phyloP scores from a whole-genome alignment of 2,113 vertebrate genomes.

The Donacobius atricapilla region DNA sequence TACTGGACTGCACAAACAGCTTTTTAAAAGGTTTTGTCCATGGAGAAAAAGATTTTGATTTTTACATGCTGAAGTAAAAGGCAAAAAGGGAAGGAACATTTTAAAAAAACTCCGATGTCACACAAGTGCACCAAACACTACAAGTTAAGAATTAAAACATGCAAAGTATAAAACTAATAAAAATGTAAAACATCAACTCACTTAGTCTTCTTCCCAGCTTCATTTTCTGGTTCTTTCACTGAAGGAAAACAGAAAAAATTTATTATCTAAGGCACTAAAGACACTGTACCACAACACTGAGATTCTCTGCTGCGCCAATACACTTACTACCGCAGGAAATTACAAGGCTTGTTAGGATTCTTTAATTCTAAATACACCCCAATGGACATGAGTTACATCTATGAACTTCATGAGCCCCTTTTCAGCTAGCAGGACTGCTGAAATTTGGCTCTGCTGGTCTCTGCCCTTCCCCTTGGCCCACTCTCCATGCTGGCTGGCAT shows the following conservation, averaged over 20 bases:
- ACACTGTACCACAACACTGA: neutral
- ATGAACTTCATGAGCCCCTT: neutral
- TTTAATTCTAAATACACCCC: accelerated
- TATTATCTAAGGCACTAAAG: neutral
- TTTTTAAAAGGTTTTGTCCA: neutral
- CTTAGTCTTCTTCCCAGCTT: constrained; percentile 87
- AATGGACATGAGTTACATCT: neutral
- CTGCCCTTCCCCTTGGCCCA: neutral
- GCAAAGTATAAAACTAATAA: constrained; percentile 27
- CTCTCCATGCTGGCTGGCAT: neutral
- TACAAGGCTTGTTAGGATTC: neutral
- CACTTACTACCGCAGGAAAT: neutral
- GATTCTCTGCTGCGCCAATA: neutral
- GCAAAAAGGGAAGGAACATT: neutral
- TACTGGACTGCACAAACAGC: neutral
- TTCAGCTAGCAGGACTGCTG: neutral
- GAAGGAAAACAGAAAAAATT: constrained; percentile 38
- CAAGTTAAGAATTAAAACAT: constrained; percentile 28
- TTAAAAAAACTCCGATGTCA: neutral
- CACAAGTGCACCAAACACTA: constrained; percentile 16
- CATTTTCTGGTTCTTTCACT: constrained; percentile 85
- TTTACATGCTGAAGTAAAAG: constrained; percentile 19
- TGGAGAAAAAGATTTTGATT: neutral
- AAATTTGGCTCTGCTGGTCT: neutral
- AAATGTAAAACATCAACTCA: constrained; percentile 54